Evolutionary conservation across 2,113 vertebrate species (phyloP), one percentile per base, ranked within the genome.

Genomic region (Poecile atricapillus): DNA sequence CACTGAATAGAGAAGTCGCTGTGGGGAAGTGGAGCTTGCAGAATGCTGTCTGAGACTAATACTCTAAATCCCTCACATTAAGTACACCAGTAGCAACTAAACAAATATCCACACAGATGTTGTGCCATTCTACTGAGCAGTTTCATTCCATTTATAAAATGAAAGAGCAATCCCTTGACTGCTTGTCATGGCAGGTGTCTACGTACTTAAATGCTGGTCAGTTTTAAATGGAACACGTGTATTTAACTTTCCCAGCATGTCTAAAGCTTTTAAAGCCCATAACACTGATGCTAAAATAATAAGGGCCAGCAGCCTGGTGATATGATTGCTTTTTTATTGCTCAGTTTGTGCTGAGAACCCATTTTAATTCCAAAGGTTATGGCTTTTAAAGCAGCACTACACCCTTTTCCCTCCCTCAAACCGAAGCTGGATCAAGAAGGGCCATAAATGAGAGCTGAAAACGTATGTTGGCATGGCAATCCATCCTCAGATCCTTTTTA

Each of bases 231-330:
- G 82, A 95, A 97, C 96, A 96, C 8, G 47, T 95, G 94, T 95
- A 97, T 96, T 97, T 97, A 97, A 97, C 88, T 97, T 97, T 95
- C 97, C 83, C 97, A 97, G 96, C 95, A 95, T 93, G 97, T 96
- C 64, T 87, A 83, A 97, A 96, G 97, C 97, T 96, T 97, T 97
- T 95, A 97, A 97, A 95, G 47, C 86, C 97, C 95, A 96, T 97
- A 95, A 97, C 55, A 97, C 89, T 97, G 97, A 97, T 97, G 95
- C 62, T 97, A 96, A 97, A 97, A 97, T 97, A 97, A 97, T 97
- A 97, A 97, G 92, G 95, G 96, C 96, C 90, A 95, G 94, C 55
- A 85, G 95, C 93, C 94, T 96, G 95, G 96, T 87, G 68, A 95
- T 96, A 97, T 89, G 96, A 97, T 97, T 97, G 93, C 95, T 95